Evolutionary conservation across 2,888 invertebrate genomes (phyloP).

Genomic region (Ligdia adustata): DNA sequence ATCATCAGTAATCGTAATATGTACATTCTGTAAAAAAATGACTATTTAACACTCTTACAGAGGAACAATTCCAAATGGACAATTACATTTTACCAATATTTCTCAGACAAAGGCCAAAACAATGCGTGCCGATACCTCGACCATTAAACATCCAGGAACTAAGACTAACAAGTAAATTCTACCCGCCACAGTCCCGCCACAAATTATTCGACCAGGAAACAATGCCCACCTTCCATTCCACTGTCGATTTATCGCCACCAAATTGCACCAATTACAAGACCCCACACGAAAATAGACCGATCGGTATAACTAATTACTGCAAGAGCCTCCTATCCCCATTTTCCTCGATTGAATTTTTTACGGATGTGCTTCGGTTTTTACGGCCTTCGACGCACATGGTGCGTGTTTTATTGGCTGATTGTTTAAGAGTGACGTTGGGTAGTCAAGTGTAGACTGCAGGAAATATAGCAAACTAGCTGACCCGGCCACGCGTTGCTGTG

Average conservation of each 20-base stretch:
- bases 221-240: conserved; percentile 8
- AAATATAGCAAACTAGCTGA: too few relatives aligned
- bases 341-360: conserved; percentile 10
- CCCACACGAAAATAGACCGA: conserved; percentile 8
- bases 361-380: conserved; percentile 9
- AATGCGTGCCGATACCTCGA: background rate
- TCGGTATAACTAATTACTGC: conserved; percentile 7
- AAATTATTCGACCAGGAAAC: conserved; percentile 12
- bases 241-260: conserved; percentile 13
- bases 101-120: too few relatives aligned
- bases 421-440: too few relatives aligned
- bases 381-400: conserved; percentile 15
- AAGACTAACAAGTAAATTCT: conserved; percentile 7
- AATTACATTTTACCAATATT: too few relatives aligned
- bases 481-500: too few relatives aligned
- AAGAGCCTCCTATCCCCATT: conserved; percentile 2
- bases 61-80: too few relatives aligned
- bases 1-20: too few relatives aligned
- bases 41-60: too few relatives aligned
- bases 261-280: conserved; percentile 12
- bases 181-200: conserved; percentile 1
- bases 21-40: too few relatives aligned
- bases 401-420: conserved; percentile 1
- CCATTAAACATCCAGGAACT: conserved; percentile 2
- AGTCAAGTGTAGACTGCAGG: too few relatives aligned